Evolutionary conservation across 2,888 invertebrate species (phyloP), one percentile per base, ranked within the genome.

Genomic region (Caenorhabditis macrosperma): DNA sequence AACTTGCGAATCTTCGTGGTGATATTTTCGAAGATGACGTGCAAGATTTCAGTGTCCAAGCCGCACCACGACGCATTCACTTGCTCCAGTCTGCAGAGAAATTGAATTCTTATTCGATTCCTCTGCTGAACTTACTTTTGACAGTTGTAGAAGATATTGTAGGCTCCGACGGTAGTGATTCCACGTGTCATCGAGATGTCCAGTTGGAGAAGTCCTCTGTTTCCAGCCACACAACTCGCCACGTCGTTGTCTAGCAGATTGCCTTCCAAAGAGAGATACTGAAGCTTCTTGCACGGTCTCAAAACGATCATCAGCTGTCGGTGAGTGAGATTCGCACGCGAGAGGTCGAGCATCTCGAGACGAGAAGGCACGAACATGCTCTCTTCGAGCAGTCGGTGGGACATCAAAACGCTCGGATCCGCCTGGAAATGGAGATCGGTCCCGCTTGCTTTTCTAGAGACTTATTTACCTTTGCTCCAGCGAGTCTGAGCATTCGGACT

Each of bases 11-110:
- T 12, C 6, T 28, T 54, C 9, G 28, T 7, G 0, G 64, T 46
- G n/a, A 79, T 24, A 22, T 59, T 28, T 4, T 44, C 24, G 26
- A 48, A 12, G 24, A 78, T 10, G 0, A 68, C 33, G 30, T 41
- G 24, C 12, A 69, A 24, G 15, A 44, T 50, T 4, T 26, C 20
- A 9, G 10, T n/a, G 6, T 20, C n/a, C 22, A 80, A 17, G 30
- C 71, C 79, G 52, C 79, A 80, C 79, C 79, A 80, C 0, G 79
- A 52, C 5, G 52, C 46, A 33, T 80, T 80, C 20, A 80, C 15
- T 5, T 75, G 59, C 46, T 80, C 66, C 12, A 80, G 60, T 9
- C 66, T 71, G 44, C 33, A 61, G 41, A 33, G 9, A 6, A 38
- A n/a, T 12, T 20, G 12, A 30, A 57, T 9, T 35, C 3, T 22